Base-by-base conservation (phyloP, 2,797 vertebrate species). In the Gambelia wislizenii region DNA sequence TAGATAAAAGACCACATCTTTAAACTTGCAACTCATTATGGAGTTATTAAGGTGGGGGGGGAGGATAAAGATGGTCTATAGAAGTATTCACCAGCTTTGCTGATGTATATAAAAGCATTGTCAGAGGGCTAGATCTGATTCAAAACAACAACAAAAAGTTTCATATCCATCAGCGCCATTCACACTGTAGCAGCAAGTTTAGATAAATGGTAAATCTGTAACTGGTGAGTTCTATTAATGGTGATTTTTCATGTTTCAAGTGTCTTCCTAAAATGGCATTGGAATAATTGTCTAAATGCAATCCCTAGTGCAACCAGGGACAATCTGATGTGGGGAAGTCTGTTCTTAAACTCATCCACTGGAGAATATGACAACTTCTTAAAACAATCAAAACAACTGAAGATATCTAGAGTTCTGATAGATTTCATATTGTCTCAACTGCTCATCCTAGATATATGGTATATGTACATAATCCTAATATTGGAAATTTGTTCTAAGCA, bases 151-250 rank as follows among this genome's bases (percentile, higher is more conserved):
- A 74, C 74, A 85, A 36, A 59, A 22, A 30, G 52, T 47, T 76
- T 33, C 27, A 87, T 30, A 42, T 47, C 61, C n/a, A 69, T 87
- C 47, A 39, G 75, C 69, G n/a, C n/a, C 39, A 69, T 36, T 86
- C 75, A 86, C n/a, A 16, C 22, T 33, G 33, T 36, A 87, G 85
- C n/a, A 54, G 85, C 61, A 87, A 87, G 76, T 87, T 52, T 22
- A 69, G 61, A 39, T 79, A 87, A 79, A 79, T 87, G 47, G 61
- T 69, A 87, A 87, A 87, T 87, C 44, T 79, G 69, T 87, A 79
- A 86, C 42, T 52, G 59, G 75, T 78, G 61, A 64, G 25, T 22
- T 18, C 61, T 67, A 79, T 87, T 79, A 69, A 52, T 39, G 14
- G n/a, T 69, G n/a, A 69, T 87, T 79, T 69, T 79, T 78, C 59